phyloP scores from a whole-genome alignment of 1,140 invertebrate species.

The Steinernema feltiae region DNA sequence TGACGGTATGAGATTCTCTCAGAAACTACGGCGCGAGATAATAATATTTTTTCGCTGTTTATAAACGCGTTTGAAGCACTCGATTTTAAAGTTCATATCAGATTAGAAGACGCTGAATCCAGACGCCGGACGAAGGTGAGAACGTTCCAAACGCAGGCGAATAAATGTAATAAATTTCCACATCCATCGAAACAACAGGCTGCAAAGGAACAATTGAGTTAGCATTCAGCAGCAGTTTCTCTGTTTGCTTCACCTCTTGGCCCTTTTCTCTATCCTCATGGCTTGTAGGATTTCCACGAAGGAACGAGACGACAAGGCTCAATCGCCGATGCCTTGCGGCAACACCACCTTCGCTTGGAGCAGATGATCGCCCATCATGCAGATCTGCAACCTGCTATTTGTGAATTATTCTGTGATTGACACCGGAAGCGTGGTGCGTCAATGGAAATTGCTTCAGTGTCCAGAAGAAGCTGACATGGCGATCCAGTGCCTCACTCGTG shows the following conservation, averaged over 20 bases:
- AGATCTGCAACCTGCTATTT: conserved; percentile 38
- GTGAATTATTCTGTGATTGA: too few species aligned
- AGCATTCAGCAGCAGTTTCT: too few species aligned
- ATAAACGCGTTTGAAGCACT: too few species aligned
- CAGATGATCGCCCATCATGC: conserved; percentile 50
- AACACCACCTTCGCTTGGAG: conserved; percentile 42
- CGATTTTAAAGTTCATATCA: conserved; percentile 15
- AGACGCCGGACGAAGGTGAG: conserved; percentile 42
- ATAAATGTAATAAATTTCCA: conserved; percentile 25
- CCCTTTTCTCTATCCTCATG: conserved; percentile 41
- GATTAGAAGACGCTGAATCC: conserved; percentile 47
- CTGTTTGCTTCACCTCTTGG: conserved; percentile 42
- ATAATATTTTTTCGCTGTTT: too few species aligned
- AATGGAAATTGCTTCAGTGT: too few species aligned
- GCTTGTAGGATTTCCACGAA: conserved; percentile 65
- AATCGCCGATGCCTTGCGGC: conserved; percentile 63
- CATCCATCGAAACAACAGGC: background rate
- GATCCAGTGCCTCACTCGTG: too few species aligned
- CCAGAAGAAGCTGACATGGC: too few species aligned
- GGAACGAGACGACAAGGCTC: conserved; percentile 82
- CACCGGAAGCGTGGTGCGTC: too few species aligned
- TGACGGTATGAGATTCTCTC: too few species aligned
- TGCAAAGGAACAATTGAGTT: too few species aligned
- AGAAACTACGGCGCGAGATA: too few species aligned
- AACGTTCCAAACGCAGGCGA: background rate